Conservation (phyloP, 2,797 vertebrate species). For the Phrynocephalus vlangalii region DNA sequence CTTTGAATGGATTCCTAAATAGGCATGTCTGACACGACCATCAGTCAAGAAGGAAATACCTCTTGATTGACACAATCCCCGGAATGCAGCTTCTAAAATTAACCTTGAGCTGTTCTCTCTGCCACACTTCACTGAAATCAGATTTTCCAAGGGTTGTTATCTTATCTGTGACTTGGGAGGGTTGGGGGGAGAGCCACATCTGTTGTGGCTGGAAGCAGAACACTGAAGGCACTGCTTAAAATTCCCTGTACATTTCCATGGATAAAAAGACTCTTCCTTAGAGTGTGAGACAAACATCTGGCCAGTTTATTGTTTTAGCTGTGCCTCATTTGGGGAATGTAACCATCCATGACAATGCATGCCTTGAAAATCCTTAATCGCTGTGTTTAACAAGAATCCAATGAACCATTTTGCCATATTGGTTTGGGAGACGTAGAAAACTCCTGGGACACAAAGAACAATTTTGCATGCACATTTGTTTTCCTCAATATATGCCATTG, state of each 20-base stretch:
- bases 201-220: slow-evolving; percentile 30
- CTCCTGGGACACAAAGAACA: too few relatives aligned
- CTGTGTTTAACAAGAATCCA: slow-evolving; percentile 14
- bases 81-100: slow-evolving; percentile 26
- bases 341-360: neutral
- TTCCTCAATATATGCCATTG: neutral
- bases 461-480: neutral
- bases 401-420: neutral
- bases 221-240: neutral
- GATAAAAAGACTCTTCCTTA: neutral
- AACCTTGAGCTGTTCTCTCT: slow-evolving; percentile 42
- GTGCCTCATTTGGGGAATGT: neutral
- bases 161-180: slow-evolving; percentile 24
- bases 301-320: neutral
- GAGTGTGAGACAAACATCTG: neutral
- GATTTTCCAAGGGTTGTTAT: neutral
- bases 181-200: neutral
- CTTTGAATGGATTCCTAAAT: slow-evolving; percentile 54
- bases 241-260: slow-evolving; percentile 28
- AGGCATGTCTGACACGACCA: slow-evolving; percentile 42
- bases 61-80: slow-evolving; percentile 45
- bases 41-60: slow-evolving; percentile 50
- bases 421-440: neutral
- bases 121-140: slow-evolving; percentile 39
- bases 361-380: neutral